Evolutionary conservation across 2,113 vertebrate species (phyloP), one percentile per base, ranked within the genome.

Genomic region (Leucopsar rothschildi): DNA sequence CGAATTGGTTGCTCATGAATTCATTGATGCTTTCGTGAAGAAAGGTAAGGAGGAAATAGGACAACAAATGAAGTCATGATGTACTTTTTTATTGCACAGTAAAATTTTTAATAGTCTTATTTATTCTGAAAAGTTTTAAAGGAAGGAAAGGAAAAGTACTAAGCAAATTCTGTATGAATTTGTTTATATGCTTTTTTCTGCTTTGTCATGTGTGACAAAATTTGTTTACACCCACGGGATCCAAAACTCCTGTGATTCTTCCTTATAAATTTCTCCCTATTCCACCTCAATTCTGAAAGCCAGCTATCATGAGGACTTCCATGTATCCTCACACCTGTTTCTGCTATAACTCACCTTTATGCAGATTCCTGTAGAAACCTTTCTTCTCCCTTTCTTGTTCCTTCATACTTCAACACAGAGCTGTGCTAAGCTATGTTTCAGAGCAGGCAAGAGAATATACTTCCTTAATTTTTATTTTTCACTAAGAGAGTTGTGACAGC

Each of bases 11-110:
- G 29, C 98, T 64, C 93, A 90, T 1, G 94, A 98, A n/a, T 99
- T 99, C 94, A 96, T 99, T 69, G 96, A 98, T 69, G 88, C 92
- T 3, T 98, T 98, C 13, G 96, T 99, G 27, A 98, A 98, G 90
- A 98, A 98, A 88, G 99, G 99, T 99, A 97, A 97, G 97, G 42
- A 83, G 23, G 27, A 81, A 66, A 61, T 77, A 16, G 22, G 82
- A 84, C 23, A 5, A 16, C 5, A 35, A 47, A 50, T 17, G 11
- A 10, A 37, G 17, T 52, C 11, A 2, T 50, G 31, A 15, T 11
- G 14, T 35, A 6, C 50, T 27, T 72, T 70, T 85, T 44, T 42
- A 5, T 61, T 29, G 40, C 25, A 70, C 19, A 44, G 22, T 47
- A 64, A 57, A 56, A 25, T n/a, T n/a, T 45, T 61, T 39, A 47